These are phyloP conservation scores for Periophthalmus modestus DNA, from an alignment of 2,113 vertebrate genomes.

Conservation along the genomic window DNA sequence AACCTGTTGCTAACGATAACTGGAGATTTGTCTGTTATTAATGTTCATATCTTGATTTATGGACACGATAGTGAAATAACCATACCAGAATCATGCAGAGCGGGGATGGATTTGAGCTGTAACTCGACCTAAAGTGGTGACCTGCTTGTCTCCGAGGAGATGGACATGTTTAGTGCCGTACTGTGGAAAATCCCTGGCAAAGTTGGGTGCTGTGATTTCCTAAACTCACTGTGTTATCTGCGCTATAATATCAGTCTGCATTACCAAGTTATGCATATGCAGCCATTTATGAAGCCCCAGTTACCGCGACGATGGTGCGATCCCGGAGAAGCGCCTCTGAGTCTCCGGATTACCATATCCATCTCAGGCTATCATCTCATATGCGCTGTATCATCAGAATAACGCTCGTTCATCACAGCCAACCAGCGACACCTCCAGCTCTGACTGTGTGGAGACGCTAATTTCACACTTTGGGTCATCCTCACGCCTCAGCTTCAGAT, in stretches of 20 bases:
- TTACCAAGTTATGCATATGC: not conserved
- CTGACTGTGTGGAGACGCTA: constrained; percentile 39
- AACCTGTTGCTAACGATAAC: too few relatives aligned
- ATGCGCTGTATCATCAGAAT: constrained; percentile 43
- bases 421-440: constrained; percentile 30
- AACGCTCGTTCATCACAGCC: constrained; percentile 48
- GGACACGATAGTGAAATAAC: too few relatives aligned
- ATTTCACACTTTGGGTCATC: constrained; percentile 64
- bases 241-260: not conserved
- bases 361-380: constrained; percentile 40
- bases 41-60: too few relatives aligned
- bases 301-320: not conserved
- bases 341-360: constrained; percentile 34
- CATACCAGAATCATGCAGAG: too few relatives aligned
- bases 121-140: too few relatives aligned
- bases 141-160: too few relatives aligned
- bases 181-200: too few relatives aligned
- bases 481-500: constrained; percentile 38
- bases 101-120: too few relatives aligned
- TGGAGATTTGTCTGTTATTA: too few relatives aligned
- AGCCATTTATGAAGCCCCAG: not conserved
- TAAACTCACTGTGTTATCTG: not conserved
- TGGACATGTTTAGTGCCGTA: too few relatives aligned
- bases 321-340: constrained; percentile 20
- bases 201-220: too few relatives aligned